These are phyloP conservation scores for Hipposideros armiger DNA, from an alignment of 2,113 vertebrate species.

Conservation along the genomic window DNA sequence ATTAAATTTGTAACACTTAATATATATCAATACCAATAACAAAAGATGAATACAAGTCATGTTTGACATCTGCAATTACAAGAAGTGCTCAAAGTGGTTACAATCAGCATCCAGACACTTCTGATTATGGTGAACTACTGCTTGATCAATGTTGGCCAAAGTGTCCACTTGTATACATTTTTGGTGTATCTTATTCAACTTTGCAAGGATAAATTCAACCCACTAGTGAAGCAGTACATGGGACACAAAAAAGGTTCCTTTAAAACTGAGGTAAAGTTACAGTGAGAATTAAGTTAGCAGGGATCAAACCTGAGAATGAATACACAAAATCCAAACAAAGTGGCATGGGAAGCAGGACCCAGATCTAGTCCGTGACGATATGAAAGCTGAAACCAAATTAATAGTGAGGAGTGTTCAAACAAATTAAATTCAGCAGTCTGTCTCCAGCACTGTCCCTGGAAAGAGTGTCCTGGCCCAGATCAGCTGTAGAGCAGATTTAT, in stretches of 20 bases:
- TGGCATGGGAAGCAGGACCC: neutral
- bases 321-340: slow-evolving; percentile 27
- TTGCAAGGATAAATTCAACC: slow-evolving; percentile 48
- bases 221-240: neutral
- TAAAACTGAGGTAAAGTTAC: slow-evolving; percentile 24
- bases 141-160: too few relatives aligned
- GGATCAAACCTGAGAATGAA: slow-evolving; percentile 7
- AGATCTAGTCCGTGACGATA: neutral
- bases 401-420: slow-evolving; percentile 17
- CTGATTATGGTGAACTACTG: too few relatives aligned
- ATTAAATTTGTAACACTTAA: too few relatives aligned
- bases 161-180: too few relatives aligned
- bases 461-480: slow-evolving; percentile 58
- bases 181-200: neutral
- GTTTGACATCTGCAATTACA: too few relatives aligned
- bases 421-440: slow-evolving; percentile 62
- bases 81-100: too few relatives aligned
- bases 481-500: slow-evolving; percentile 24
- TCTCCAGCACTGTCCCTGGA: slow-evolving; percentile 21
- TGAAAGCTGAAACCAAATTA: slow-evolving; percentile 60
- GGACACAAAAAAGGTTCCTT: neutral
- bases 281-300: slow-evolving; percentile 43
- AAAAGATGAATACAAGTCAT: too few relatives aligned
- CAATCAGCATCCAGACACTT: too few relatives aligned
- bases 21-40: too few relatives aligned